Evolutionary conservation across 2,888 invertebrate species (phyloP), one percentile per base, ranked within the genome.

Genomic region (Callosobruchus maculatus): DNA sequence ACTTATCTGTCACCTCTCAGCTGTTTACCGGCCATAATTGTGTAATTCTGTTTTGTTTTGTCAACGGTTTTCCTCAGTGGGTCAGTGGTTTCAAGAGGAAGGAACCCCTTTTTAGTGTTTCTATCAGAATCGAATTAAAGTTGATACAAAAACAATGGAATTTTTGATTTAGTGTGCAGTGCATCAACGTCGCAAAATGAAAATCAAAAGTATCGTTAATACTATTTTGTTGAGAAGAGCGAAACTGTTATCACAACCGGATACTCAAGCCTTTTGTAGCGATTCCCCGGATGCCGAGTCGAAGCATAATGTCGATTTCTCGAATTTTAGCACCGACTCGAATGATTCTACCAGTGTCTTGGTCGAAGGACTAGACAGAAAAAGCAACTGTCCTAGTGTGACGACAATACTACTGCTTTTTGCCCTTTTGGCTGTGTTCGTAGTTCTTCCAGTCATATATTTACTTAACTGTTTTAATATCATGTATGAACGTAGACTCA

Each of bases 391-490:
- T 20, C 70, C 70, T 26, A n/a, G 26, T 21, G 4, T 70, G 22
- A 22, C 26, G 21, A 49, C 49, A 68, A 81, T 85, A 75, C 74
- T 87, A 74, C 82, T 87, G 75, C 79, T 85, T 21, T 80, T 86
- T 31, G 77, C 87, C 20, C 78, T 87, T 69, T 81, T 85, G 80
- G 83, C 86, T 81, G 85, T 87, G 80, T 87, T 88, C 81, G 80
- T 87, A 74, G 81, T 87, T 78, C 83, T 88, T 79, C 87, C 88
- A 73, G 82, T 85, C 72, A 81, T 87, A 75, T 88, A 87, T 78
- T 79, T 88, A 74, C 76, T 87, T 22, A 86, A 87, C 79, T 87
- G 86, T 81, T 87, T 87, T 79, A 86, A 85, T 76, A 79, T 86
- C 26, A 81, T 85, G 68, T 84, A 84, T 76, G 80, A 80, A 26